Base-by-base conservation (phyloP, 2,888 invertebrate species). In the Diaphora mendica region DNA sequence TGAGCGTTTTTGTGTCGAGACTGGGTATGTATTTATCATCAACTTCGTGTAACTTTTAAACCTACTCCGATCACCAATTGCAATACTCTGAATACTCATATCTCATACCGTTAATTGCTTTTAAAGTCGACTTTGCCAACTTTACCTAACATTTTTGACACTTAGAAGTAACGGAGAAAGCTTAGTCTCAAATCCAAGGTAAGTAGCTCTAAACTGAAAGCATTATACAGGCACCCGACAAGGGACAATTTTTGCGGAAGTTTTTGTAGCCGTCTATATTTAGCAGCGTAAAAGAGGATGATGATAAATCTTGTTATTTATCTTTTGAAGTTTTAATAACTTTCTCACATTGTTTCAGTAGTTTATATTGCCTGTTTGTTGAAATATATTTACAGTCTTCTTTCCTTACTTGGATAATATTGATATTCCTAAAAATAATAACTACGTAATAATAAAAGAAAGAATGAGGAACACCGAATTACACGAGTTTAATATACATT, bases 391-490 rank as follows among this genome's bases (percentile, higher is more conserved):
- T 55, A 55, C 70, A 44, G 70, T 64, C 72, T 75, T 75, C 72
- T 70, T 74, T 73, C 35, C 76, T 74, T 73, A 68, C 71, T 70
- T 75, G 73, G 66, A 75, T 79, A 73, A 71, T 55, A 73, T 66
- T 66, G 70, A 73, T 77, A 26, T 73, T 73, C 48, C 75, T 59
- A 62, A 73, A n/a, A 79, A 76, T 79, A 73, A 82, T 82, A 82
- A 65, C 73, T 78, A 74, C 64, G 73, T 78, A 74, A 73, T 81
- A 77, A 79, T 83, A 79, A 79, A 75, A 55, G 71, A 59, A 67
- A 65, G 48, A 82, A 83, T 59, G 70, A 73, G 75, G 75, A 64
- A 75, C 80, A 77, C 74, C 73, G 66, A 59, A 62, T 73, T 48
- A 66, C 68, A 73, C 72, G 55, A 73, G 77, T 76, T 71, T 75